Evolutionary conservation across 2,797 vertebrate species (phyloP).

Genomic region (Pseudochirops corinnae): DNA sequence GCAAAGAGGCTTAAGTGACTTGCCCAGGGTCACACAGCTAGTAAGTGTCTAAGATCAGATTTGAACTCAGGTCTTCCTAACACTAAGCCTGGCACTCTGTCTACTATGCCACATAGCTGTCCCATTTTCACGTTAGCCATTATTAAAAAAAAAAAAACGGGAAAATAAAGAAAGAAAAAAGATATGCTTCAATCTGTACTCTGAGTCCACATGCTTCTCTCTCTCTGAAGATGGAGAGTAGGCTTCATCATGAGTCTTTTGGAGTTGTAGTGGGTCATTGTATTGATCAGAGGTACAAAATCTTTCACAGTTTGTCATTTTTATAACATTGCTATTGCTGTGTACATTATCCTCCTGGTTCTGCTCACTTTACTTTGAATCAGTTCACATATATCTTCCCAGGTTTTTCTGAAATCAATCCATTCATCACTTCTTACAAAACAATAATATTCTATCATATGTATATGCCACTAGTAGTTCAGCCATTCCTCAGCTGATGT

Average conservation of each 20-base stretch:
- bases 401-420: background rate
- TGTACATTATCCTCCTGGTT: background rate
- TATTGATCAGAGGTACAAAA: background rate
- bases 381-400: background rate
- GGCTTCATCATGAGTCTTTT: background rate
- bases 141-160: background rate
- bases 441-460: background rate
- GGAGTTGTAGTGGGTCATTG: background rate
- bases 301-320: background rate
- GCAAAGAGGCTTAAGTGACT: background rate
- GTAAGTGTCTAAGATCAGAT: background rate
- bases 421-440: background rate
- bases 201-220: background rate
- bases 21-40: background rate
- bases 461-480: background rate
- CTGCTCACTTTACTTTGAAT: background rate
- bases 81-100: no score
- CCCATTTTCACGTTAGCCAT: background rate
- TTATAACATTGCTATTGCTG: background rate
- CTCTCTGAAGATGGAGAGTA: background rate
- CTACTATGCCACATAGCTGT: background rate
- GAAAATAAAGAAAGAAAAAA: background rate
- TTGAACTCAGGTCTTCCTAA: background rate
- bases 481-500: background rate
- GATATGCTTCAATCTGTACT: background rate